phyloP scores from a whole-genome alignment of 2,113 vertebrate genomes.

The Lagenorhynchus albirostris region DNA sequence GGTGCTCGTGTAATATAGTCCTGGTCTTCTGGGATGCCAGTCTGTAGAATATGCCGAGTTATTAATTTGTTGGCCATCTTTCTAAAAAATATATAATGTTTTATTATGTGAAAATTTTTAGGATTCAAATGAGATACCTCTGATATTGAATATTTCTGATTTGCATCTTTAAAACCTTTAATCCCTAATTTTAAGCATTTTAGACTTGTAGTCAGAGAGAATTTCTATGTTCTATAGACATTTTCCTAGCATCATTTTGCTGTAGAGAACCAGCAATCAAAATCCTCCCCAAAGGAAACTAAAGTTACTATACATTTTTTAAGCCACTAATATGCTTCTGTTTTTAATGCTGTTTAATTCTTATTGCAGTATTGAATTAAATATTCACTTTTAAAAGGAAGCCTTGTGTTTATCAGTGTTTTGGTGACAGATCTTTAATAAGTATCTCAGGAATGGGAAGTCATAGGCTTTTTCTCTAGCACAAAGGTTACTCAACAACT shows the following conservation, averaged over 20 bases:
- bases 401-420: neutral
- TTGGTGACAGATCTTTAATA: neutral
- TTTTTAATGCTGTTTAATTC: conserved; percentile 43
- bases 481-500: neutral
- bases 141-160: neutral
- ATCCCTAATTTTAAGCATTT: conserved; percentile 30
- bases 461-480: neutral
- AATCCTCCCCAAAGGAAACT: neutral
- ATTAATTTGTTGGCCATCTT: conserved; percentile 10
- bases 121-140: conserved; percentile 6
- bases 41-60: neutral
- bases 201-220: conserved; percentile 22
- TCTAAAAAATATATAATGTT: neutral
- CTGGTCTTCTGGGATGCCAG: neutral
- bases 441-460: neutral
- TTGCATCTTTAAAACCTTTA: conserved; percentile 2
- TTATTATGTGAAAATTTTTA: neutral
- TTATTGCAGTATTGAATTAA: conserved; percentile 54
- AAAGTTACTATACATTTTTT: neutral
- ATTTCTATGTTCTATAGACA: conserved; percentile 45
- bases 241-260: neutral
- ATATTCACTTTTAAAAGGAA: conserved; percentile 51
- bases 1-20: neutral
- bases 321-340: conserved; percentile 14
- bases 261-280: neutral